phyloP scores from a whole-genome alignment of 2,888 invertebrate species.

The Sphaerophoria taeniata region DNA sequence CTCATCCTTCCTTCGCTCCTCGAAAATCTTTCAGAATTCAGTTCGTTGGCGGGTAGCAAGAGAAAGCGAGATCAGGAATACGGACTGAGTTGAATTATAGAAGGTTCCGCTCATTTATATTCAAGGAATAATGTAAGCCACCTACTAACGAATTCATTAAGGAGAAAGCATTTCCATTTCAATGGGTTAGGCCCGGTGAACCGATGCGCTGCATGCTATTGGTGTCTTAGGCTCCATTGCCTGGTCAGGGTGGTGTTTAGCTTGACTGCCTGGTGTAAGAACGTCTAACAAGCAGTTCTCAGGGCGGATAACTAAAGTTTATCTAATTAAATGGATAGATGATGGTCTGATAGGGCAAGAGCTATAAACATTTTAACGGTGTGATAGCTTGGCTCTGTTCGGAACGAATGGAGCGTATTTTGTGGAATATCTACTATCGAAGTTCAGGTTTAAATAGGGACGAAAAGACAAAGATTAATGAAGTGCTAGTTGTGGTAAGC shows the following conservation, averaged over 20 bases:
- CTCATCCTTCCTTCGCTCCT: neutral
- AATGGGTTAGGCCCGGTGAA: conserved; percentile 55
- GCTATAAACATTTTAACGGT: conserved; percentile 1
- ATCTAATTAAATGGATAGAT: conserved; percentile 72
- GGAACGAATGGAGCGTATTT: neutral
- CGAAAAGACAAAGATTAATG: conserved; percentile 49
- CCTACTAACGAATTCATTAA: conserved; percentile 74
- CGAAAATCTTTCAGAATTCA: neutral
- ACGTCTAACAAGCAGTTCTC: conserved; percentile 29
- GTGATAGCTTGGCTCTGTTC: neutral
- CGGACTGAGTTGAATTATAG: conserved; percentile 54
- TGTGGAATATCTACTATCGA: neutral
- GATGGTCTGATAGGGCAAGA: conserved; percentile 51
- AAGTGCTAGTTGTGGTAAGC: conserved; percentile 44
- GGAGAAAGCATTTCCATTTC: conserved; percentile 70
- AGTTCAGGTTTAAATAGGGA: conserved; percentile 11
- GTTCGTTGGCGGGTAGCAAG: conserved; percentile 8
- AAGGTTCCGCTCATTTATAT: conserved; percentile 68
- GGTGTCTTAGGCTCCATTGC: neutral
- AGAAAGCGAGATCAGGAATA: neutral
- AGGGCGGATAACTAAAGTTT: conserved; percentile 61
- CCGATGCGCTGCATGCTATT: neutral
- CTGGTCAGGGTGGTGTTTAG: neutral
- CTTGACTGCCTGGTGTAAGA: neutral
- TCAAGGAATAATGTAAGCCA: conserved; percentile 69